Conservation (phyloP, 2,113 vertebrate genomes). For the Nesogale talazaci region DNA sequence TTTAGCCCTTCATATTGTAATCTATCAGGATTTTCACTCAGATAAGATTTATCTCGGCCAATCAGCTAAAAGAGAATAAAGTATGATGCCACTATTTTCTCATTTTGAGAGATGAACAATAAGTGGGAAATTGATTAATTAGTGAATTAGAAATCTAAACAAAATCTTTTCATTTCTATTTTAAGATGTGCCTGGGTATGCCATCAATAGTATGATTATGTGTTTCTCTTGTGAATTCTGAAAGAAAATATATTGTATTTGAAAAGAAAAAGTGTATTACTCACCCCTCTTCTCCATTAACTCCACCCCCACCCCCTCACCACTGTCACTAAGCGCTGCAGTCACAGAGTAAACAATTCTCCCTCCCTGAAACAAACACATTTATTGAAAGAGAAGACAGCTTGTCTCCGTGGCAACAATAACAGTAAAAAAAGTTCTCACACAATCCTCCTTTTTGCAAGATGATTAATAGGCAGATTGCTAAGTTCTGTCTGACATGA, state of each 20-base stretch:
- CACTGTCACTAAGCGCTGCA: not conserved
- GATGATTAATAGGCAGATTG: slow-evolving; percentile 11
- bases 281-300: not conserved
- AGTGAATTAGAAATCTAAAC: not conserved
- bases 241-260: not conserved
- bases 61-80: slow-evolving; percentile 41
- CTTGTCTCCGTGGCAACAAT: slow-evolving; percentile 55
- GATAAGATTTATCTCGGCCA: not conserved
- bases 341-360: not conserved
- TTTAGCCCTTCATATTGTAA: not conserved
- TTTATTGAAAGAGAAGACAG: not conserved
- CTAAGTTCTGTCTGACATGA: not conserved
- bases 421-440: not conserved
- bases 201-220: not conserved
- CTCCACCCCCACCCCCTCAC: too few species aligned
- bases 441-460: not conserved
- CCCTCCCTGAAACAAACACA: not conserved
- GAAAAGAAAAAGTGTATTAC: not conserved
- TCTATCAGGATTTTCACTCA: slow-evolving; percentile 34
- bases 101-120: not conserved
- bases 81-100: not conserved
- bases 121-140: slow-evolving; percentile 39
- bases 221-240: not conserved
- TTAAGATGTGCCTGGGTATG: not conserved
- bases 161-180: not conserved